Percentiles rank a stretch among this genome's conserved stretches.
Evolutionary conservation across 1,140 invertebrate species (phyloP).

Genomic region (Pseudomyrmex concolor): DNA sequence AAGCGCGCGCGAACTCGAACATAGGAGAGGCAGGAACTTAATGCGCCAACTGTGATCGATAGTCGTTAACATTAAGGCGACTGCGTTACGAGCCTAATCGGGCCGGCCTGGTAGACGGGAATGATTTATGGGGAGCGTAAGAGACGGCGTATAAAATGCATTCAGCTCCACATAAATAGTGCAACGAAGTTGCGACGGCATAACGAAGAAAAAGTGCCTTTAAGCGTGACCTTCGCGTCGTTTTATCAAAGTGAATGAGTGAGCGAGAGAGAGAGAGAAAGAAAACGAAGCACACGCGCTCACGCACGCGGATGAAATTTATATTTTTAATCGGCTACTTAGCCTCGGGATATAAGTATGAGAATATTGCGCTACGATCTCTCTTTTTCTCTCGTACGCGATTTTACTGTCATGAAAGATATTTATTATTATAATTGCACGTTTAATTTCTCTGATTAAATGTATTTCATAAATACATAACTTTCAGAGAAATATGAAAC

Average conservation of each 20-base stretch:
- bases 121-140: conserved; percentile 65
- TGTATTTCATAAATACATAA: background rate
- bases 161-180: conserved; percentile 50
- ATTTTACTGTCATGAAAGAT: background rate
- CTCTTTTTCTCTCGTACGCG: background rate
- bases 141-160: conserved; percentile 54
- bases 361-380: background rate
- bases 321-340: conserved; percentile 50
- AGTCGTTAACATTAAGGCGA: conserved; percentile 68
- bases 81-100: conserved; percentile 54
- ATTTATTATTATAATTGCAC: conserved; percentile 16
- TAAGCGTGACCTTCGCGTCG: conserved; percentile 40
- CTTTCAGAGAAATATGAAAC: background rate
- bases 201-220: conserved; percentile 46
- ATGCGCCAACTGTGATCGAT: conserved; percentile 64
- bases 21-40: conserved; percentile 38
- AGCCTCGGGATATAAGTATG: conserved; percentile 23
- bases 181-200: conserved; percentile 40
- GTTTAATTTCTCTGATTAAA: background rate
- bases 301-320: conserved; percentile 37
- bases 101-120: conserved; percentile 43
- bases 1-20: conserved; percentile 12
- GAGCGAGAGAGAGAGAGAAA: background rate
- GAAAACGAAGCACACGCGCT: conserved; percentile 19
- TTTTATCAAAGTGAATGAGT: background rate